Base-by-base conservation (phyloP, 2,888 invertebrate genomes). In the Tenthredo livida region DNA sequence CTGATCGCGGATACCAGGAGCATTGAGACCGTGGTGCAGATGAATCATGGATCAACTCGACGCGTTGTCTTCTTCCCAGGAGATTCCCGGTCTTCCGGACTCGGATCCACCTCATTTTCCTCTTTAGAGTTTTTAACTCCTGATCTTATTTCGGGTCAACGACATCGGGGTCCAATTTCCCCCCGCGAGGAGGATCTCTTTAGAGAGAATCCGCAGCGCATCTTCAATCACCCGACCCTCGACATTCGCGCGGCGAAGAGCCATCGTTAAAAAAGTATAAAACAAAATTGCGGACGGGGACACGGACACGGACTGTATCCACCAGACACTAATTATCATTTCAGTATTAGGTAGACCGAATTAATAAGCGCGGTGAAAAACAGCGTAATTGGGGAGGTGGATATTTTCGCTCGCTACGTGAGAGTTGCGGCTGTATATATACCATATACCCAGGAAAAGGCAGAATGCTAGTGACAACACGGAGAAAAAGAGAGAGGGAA, bases 111-210 rank as follows among this genome's bases (percentile, higher is more conserved):
- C 47, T 80, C 61, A 40, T 80, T 80, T 80, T 80, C n/a, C 80
- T 33, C 50, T 77, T 33, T 15, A 17, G 47, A 17, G 54, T 29
- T 15, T 12, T 54, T 5, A 15, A 5, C 17, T 61, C 37, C 58
- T 29, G 80, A 61, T 80, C 80, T 80, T 61, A 80, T 80, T 80
- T 80, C 40, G 61, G 80, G 80, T 80, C 80, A 61, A 80, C 61
- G 80, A 80, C 61, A 80, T 61, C 29, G 37, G 40, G 37, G 15
- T 80, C 40, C 9, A 40, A 80, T 80, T 61, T 80, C 61, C 80
- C 61, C 58, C 33, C 1, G 33, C 61, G 17, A 15, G 25, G 15
- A 75, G 50, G 7, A 50, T 77, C 50, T 77, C 50, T 54, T 25
- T 80, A 61, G 43, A 80, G 40, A 40, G 33, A 61, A 80, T 80